Percentiles rank a stretch among this genome's conserved stretches.
Conservation (phyloP, 2,888 invertebrate species). For the Oscheius myriophilus region DNA sequence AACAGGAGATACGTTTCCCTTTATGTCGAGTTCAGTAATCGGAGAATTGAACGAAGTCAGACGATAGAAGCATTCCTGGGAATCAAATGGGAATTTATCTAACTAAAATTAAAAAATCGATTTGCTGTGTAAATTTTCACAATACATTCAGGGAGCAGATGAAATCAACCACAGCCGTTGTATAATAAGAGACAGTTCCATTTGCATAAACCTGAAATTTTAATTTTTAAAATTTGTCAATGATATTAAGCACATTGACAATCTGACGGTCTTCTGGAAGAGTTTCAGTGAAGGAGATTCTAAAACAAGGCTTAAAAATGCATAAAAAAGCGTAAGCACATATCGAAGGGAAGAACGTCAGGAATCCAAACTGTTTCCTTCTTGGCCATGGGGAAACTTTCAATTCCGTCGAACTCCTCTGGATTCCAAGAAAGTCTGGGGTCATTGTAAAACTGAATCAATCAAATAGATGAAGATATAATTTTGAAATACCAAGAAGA, state of each 20-base stretch:
- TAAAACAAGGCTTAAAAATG: neutral
- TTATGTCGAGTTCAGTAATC: conserved; percentile 13
- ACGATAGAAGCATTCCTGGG: conserved; percentile 8
- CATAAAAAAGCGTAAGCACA: neutral
- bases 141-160: conserved; percentile 12
- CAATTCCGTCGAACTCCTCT: conserved; percentile 13
- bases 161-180: conserved; percentile 15
- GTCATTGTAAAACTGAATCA: conserved; percentile 5
- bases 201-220: conserved; percentile 7
- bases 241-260: neutral
- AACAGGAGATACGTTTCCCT: neutral
- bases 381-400: neutral
- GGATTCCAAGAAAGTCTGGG: conserved; percentile 16
- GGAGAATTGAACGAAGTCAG: conserved; percentile 21
- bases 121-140: neutral
- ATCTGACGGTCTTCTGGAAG: conserved; percentile 14
- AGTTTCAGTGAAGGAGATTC: conserved; percentile 8
- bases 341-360: conserved; percentile 18
- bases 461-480: neutral
- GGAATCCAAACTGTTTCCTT: conserved; percentile 24
- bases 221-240: too few species aligned
- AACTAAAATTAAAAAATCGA: conserved; percentile 9
- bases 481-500: conserved; percentile 2
- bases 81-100: conserved; percentile 14
- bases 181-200: conserved; percentile 15